Evolutionary conservation across 2,888 invertebrate genomes (phyloP), one percentile per base, ranked within the genome.

Genomic region (Griposia aprilina): DNA sequence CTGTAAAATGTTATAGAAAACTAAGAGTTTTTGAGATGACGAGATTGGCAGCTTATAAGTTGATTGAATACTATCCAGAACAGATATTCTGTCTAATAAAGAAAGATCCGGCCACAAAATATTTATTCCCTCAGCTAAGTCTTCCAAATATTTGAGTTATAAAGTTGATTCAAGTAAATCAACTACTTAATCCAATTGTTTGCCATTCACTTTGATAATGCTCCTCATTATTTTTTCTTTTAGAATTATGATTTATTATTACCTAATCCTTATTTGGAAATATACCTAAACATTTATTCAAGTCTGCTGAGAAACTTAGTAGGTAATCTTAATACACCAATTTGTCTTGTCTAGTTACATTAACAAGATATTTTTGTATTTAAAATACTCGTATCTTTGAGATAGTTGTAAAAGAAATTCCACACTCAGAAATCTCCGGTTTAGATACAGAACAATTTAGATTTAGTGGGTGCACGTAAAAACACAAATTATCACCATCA

Each of bases 1-100:
- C 89, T 89, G 81, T 77, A 48, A 82, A 86, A 84, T 74, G 69
- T 80, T 84, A 84, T 86, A 85, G 84, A 82, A 85, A 78, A 77
- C 70, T 76, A 87, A 74, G 80, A 88, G 81, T 81, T 78, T 83
- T 84, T 82, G 30, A 83, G 62, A 68, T 78, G 48, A 74, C 62
- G 30, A 52, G 63, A 83, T 79, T 76, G 75, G 60, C 55, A 60
- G 60, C 15, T 45, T 11, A 52, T 74, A 36, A 52, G 10, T 30
- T 55, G 20, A 81, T 52, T 30, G n/a, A 45, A 45, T 73, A 45
- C n/a, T 57, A 26, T 59, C 41, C 20, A 62, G 11, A 60, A 55
- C 11, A 13, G n/a, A 10, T 23, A 30, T 36, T 5, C 10, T 55
- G n/a, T 50, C 4, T 41, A 36, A 10, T 2, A 26, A 26, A 52